These are phyloP conservation scores for Strix uralensis DNA, from an alignment of 2,113 vertebrate genomes.

Conservation along the genomic window DNA sequence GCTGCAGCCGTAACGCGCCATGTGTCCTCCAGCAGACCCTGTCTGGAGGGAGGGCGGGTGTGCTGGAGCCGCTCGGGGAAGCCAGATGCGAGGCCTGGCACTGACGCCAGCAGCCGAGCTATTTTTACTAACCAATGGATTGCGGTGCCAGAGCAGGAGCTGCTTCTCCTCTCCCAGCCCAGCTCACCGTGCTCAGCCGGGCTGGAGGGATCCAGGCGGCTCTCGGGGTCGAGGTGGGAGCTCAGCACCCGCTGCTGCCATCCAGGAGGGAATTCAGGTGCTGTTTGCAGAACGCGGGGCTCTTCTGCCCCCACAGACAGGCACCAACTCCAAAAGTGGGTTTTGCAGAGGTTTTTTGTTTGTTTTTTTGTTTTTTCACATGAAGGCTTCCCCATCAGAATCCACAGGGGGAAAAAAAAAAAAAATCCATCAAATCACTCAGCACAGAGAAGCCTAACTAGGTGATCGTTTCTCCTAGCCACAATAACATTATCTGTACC, in stretches of 20 bases:
- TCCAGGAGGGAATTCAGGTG: background rate
- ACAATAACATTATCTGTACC: background rate
- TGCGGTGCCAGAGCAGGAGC: background rate
- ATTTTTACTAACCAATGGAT: constrained; percentile 61
- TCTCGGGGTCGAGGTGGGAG: background rate
- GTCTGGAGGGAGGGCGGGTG: background rate
- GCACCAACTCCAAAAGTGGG: background rate
- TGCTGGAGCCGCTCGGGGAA: constrained; percentile 26
- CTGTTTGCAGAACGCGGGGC: fast-evolving
- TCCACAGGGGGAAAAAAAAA: background rate
- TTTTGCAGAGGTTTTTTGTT: background rate
- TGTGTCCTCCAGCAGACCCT: constrained; percentile 37
- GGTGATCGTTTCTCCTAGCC: background rate
- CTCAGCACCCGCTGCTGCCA: background rate
- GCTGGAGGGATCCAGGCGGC: background rate
- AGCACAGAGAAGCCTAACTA: background rate
- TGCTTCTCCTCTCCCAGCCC: background rate
- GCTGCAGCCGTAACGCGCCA: background rate
- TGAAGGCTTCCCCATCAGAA: background rate
- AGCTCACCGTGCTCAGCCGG: background rate
- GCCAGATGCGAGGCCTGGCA: constrained; percentile 54
- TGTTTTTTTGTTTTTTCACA: background rate
- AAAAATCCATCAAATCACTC: background rate
- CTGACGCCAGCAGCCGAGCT: constrained; percentile 58
- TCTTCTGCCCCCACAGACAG: background rate